Conservation (phyloP, 2,113 vertebrate species). For the Scytalopus superciliaris region DNA sequence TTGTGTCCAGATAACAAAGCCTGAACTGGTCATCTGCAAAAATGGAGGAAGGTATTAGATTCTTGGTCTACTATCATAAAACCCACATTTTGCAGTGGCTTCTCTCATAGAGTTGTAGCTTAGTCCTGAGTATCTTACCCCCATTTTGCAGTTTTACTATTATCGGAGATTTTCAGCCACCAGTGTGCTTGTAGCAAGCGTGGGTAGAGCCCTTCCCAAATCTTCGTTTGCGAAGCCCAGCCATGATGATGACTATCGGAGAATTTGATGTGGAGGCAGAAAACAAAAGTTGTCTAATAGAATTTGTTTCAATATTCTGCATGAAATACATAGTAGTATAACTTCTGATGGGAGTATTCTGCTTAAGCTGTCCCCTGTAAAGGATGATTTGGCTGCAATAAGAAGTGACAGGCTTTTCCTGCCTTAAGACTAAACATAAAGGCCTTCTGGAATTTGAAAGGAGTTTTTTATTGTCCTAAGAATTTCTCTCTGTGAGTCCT, state of each 20-base stretch:
- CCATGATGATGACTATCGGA: too few species aligned
- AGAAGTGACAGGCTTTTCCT: constrained; percentile 8
- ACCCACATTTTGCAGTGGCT: not conserved
- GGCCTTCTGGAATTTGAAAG: not conserved
- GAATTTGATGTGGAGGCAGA: not conserved
- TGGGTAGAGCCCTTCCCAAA: too few species aligned
- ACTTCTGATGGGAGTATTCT: not conserved
- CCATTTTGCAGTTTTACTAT: not conserved
- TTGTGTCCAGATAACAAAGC: not conserved
- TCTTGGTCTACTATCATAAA: constrained; percentile 2
- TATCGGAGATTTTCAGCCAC: not conserved
- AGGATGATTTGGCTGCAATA: not conserved
- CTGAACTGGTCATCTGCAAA: not conserved
- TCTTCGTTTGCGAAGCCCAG: too few species aligned
- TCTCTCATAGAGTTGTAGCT: not conserved
- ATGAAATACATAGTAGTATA: not conserved
- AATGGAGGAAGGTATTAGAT: not conserved
- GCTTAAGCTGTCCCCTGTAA: not conserved
- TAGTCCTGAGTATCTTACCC: not conserved
- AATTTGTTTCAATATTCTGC: not conserved
- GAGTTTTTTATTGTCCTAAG: not conserved
- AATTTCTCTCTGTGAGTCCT: not conserved
- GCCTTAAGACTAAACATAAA: not conserved
- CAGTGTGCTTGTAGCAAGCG: too few species aligned
- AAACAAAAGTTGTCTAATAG: not conserved